These are phyloP conservation scores for Paradoxurus hermaphroditus DNA, from an alignment of 2,113 vertebrate genomes.

Conservation along the genomic window DNA sequence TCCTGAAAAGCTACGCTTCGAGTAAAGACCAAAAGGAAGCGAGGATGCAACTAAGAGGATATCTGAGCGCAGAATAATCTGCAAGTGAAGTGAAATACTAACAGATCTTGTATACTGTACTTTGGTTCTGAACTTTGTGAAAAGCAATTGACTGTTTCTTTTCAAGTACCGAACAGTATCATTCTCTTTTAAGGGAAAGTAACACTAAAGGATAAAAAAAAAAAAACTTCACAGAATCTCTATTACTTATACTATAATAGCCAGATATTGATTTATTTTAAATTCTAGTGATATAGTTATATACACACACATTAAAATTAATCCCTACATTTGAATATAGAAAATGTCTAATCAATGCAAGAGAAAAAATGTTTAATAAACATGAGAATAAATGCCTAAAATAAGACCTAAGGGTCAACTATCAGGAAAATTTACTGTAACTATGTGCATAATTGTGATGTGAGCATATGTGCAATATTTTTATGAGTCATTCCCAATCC, in stretches of 20 bases:
- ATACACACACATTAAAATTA: neutral
- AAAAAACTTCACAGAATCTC: fast-evolving
- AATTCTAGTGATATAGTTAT: neutral
- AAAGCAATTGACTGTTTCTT: neutral
- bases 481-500: neutral
- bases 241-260: neutral
- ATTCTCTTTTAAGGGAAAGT: neutral
- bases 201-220: neutral
- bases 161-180: neutral
- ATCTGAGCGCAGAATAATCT: neutral
- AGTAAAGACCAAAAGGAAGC: neutral
- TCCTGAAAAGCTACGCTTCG: neutral
- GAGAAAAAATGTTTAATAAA: neutral
- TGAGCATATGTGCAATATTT: neutral
- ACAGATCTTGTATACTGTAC: neutral
- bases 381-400: neutral
- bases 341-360: neutral
- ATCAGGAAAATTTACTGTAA: neutral
- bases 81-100: neutral
- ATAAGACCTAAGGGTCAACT: neutral
- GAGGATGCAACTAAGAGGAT: neutral
- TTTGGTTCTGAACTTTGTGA: neutral
- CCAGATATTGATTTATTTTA: neutral
- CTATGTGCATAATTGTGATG: neutral
- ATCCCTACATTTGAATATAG: neutral